Percentiles rank a stretch among this genome's conserved stretches.
These are phyloP conservation scores for Drosophila barbarae DNA, from an alignment of 2,888 invertebrate genomes.

Conservation along the genomic window DNA sequence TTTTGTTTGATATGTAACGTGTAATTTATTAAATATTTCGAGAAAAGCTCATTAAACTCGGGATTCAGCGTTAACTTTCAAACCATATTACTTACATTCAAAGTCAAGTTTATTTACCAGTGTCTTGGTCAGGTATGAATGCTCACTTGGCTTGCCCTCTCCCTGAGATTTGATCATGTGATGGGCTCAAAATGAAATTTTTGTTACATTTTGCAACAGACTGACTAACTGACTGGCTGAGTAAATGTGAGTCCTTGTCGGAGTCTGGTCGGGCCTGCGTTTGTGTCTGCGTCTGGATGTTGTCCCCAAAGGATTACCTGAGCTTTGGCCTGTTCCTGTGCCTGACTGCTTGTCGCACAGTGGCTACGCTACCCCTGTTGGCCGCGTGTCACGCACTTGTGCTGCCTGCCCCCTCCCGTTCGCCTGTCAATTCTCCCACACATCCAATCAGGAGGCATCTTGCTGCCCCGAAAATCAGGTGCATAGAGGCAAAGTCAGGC, in stretches of 20 bases:
- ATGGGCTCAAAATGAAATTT: constrained; percentile 51
- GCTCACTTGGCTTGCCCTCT: constrained; percentile 19
- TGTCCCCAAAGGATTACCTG: constrained; percentile 70
- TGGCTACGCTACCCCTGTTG: constrained; percentile 6
- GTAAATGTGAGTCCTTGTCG: constrained; percentile 1
- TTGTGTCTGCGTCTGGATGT: constrained; percentile 40
- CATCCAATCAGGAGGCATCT: constrained; percentile 16
- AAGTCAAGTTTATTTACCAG: not conserved
- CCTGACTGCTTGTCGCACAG: constrained; percentile 15
- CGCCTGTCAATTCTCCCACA: constrained; percentile 54
- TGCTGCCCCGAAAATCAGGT: not conserved
- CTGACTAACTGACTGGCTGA: constrained; percentile 6
- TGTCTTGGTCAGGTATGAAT: constrained; percentile 14
- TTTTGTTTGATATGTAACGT: no score
- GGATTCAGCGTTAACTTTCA: not conserved
- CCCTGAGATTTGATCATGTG: constrained; percentile 49
- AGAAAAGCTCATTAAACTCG: no score
- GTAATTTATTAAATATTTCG: no score
- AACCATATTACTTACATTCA: no score
- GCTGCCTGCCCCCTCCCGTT: constrained; percentile 26
- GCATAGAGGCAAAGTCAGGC: constrained; percentile 30
- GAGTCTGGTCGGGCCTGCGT: constrained; percentile 31
- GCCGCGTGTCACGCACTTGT: constrained; percentile 61
- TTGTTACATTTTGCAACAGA: constrained; percentile 50
- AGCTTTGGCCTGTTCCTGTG: constrained; percentile 66